A percentile compares a stretch with the other conserved stretches of the same genome.
Evolutionary conservation across 2,888 invertebrate species (phyloP).

Genomic region (Nipponacmea schrenckii): DNA sequence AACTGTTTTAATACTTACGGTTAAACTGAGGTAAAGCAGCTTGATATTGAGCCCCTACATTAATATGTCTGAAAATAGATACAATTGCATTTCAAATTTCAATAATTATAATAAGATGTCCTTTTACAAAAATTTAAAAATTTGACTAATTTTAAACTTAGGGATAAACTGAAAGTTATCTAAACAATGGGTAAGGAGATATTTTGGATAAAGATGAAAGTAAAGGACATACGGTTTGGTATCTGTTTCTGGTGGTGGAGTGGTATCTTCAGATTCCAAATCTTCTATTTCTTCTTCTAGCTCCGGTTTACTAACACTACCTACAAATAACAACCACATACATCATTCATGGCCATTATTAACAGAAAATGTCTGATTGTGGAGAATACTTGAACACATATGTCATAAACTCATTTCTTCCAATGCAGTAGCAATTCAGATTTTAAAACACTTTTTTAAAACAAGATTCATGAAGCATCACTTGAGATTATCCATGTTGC

Average conservation of each 20-base stretch:
- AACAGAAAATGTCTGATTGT: not conserved
- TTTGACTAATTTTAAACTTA: too few species aligned
- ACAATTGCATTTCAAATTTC: constrained; percentile 1
- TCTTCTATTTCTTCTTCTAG: constrained; percentile 34
- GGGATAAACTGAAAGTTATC: too few species aligned
- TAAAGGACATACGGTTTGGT: constrained; percentile 64
- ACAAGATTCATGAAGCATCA: too few species aligned
- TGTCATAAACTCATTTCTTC: too few species aligned
- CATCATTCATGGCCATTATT: not conserved
- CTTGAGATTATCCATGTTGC: too few species aligned
- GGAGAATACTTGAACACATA: not conserved
- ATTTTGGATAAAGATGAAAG: not conserved
- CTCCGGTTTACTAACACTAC: constrained; percentile 33
- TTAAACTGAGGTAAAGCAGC: constrained; percentile 77
- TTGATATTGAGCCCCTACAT: constrained; percentile 88
- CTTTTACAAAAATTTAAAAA: too few species aligned
- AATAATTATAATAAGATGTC: too few species aligned
- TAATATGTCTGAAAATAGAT: constrained; percentile 74
- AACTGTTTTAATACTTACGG: constrained; percentile 53
- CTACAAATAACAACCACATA: constrained; percentile 15
- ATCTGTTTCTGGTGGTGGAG: constrained; percentile 67
- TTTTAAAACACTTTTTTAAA: too few species aligned
- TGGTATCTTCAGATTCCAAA: constrained; percentile 41
- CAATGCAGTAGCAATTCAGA: too few species aligned
- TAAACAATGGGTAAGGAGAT: too few species aligned